These are phyloP conservation scores for Meganola albula DNA, from an alignment of 2,888 invertebrate genomes.

Conservation along the genomic window DNA sequence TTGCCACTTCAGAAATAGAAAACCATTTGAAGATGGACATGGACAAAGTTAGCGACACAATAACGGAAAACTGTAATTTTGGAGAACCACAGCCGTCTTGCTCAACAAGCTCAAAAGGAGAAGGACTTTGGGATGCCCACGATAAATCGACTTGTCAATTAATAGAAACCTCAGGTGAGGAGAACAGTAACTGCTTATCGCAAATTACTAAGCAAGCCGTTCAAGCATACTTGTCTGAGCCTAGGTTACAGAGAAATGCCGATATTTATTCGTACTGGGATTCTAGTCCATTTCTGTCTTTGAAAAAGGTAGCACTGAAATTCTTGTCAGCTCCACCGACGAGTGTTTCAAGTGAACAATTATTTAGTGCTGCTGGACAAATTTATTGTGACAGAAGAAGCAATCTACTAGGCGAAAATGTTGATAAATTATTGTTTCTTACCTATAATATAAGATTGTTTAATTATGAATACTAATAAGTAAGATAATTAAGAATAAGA, in stretches of 20 bases:
- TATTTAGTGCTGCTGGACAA: conserved; percentile 18
- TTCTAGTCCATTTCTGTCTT: conserved; percentile 10
- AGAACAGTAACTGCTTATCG: conserved; percentile 3
- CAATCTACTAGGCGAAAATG: conserved; percentile 9
- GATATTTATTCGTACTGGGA: conserved; percentile 12
- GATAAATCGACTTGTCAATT: conserved; percentile 9
- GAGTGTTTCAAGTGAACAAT: conserved; percentile 10
- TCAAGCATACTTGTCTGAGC: conserved; percentile 8
- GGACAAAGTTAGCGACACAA: conserved; percentile 7
- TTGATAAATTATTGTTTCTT: conserved; percentile 10
- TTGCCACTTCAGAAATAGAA: conserved; percentile 6
- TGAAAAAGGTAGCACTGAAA: conserved; percentile 7
- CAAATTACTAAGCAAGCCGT: conserved; percentile 8
- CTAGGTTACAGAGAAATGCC: conserved; percentile 9
- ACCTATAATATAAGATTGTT: conserved; percentile 13
- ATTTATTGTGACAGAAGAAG: conserved; percentile 7
- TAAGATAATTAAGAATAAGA: conserved; percentile 8
- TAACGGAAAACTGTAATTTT: conserved; percentile 2
- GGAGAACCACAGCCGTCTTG: conserved; percentile 5
- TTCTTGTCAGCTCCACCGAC: conserved; percentile 10
- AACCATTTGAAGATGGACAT: conserved; percentile 5
- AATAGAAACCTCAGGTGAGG: conserved; percentile 2
- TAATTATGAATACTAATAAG: conserved; percentile 14
- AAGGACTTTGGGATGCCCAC: conserved; percentile 7
- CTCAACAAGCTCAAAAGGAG: conserved; percentile 7